Conservation (phyloP, 2,888 invertebrate genomes). For the Macrophya annulata region DNA sequence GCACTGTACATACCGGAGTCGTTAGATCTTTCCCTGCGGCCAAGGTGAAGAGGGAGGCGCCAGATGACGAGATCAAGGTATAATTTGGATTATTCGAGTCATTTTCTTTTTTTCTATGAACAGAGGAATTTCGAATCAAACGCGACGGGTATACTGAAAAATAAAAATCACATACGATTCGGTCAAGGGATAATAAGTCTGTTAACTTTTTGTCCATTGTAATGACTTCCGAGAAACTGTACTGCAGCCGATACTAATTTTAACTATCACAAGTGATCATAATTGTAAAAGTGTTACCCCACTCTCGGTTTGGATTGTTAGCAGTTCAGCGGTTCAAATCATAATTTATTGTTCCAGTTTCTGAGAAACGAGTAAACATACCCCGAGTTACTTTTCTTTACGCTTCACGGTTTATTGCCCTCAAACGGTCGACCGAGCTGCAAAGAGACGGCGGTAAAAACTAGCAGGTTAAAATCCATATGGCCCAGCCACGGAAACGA, state of each 20-base stretch:
- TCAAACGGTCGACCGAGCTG: neutral
- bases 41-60: conserved; percentile 86
- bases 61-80: conserved; percentile 90
- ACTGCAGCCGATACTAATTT: no score
- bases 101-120: neutral
- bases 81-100: neutral
- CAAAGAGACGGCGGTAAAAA: no score
- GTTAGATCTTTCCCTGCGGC: conserved; percentile 61
- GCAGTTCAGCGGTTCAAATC: no score
- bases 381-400: neutral
- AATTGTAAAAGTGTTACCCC: no score
- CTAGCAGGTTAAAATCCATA: neutral
- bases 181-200: no score
- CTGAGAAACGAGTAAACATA: no score
- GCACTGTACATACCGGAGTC: neutral
- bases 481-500: neutral
- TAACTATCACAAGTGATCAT: no score
- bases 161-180: no score
- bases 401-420: neutral
- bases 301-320: no score
- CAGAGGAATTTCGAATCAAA: neutral
- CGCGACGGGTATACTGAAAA: no score
- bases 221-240: no score
- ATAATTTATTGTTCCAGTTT: neutral
- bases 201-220: no score